Evolutionary conservation across 1,140 invertebrate species (phyloP).

Genomic region (Dendrolimus kikuchii): DNA sequence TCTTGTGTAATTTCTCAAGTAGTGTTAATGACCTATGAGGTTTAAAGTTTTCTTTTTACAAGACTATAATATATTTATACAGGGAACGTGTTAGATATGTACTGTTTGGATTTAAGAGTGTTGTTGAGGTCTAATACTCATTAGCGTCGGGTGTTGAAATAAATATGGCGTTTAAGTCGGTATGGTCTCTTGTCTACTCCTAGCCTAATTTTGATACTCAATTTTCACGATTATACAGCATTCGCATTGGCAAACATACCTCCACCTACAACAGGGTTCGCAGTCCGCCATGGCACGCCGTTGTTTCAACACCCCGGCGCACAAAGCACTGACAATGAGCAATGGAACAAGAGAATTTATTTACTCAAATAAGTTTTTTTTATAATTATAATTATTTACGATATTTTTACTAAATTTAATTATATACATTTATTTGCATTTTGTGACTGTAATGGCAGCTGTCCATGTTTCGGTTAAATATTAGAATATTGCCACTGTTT

Average conservation of each 20-base stretch:
- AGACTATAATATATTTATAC: conserved; percentile 70
- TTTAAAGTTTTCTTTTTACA: conserved; percentile 68
- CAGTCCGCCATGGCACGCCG: conserved; percentile 15
- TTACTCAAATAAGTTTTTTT: conserved; percentile 69
- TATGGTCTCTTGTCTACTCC: neutral
- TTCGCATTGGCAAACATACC: no score
- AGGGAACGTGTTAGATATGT: conserved; percentile 69
- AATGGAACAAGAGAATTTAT: conserved; percentile 72
- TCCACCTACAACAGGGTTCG: conserved; percentile 17
- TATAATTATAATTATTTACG: conserved; percentile 45
- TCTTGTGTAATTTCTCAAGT: conserved; percentile 67
- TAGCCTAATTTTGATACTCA: conserved; percentile 25
- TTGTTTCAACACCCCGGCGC: conserved; percentile 65
- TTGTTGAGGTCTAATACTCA: conserved; percentile 69
- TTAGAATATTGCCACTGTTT: conserved; percentile 49
- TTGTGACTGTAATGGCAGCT: conserved; percentile 66
- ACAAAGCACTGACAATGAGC: conserved; percentile 60
- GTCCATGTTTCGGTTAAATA: conserved; percentile 57
- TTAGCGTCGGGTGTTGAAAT: conserved; percentile 63
- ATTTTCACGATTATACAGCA: neutral
- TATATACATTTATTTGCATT: conserved; percentile 68
- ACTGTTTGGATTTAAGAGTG: conserved; percentile 64
- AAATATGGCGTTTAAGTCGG: conserved; percentile 18
- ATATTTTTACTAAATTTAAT: conserved; percentile 53
- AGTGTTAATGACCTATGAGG: conserved; percentile 68